Evolutionary conservation across 35 echinoderm and acorn worm species (phyloP).

Genomic region (Patiria miniata): DNA sequence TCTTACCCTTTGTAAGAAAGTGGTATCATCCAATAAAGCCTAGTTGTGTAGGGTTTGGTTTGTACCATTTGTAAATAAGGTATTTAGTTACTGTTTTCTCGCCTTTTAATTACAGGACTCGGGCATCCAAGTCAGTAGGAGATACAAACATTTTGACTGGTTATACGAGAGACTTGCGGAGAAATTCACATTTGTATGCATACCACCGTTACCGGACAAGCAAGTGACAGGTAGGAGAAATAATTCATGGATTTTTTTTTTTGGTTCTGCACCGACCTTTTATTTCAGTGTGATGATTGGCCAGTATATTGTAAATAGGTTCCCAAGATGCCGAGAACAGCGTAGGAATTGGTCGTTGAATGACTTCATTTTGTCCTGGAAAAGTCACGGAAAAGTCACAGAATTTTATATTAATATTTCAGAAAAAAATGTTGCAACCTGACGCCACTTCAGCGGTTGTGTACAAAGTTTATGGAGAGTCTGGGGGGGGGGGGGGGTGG

Average conservation of each 20-base stretch:
- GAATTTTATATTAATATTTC: no score
- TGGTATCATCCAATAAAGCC: background rate
- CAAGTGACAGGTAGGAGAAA: slow-evolving; percentile 93
- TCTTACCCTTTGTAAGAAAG: background rate
- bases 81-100: no score
- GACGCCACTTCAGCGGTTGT: no score
- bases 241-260: background rate
- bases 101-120: slow-evolving; percentile 76
- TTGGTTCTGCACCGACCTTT: background rate
- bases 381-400: no score
- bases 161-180: slow-evolving; percentile 85
- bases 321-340: no score
- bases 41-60: background rate
- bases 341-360: no score
- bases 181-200: slow-evolving; percentile 83
- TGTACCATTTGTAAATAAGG: background rate
- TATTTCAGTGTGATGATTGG: no score
- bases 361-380: no score
- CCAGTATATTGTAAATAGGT: no score
- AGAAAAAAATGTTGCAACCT: no score
- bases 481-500: no score
- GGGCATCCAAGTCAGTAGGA: slow-evolving; percentile 88
- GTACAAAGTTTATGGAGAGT: no score
- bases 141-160: slow-evolving; percentile 99
- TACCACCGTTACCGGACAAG: slow-evolving; percentile 97